Evolutionary conservation across 1,140 invertebrate species (phyloP), one percentile per base, ranked within the genome.

Genomic region (Aphidius ervi): DNA sequence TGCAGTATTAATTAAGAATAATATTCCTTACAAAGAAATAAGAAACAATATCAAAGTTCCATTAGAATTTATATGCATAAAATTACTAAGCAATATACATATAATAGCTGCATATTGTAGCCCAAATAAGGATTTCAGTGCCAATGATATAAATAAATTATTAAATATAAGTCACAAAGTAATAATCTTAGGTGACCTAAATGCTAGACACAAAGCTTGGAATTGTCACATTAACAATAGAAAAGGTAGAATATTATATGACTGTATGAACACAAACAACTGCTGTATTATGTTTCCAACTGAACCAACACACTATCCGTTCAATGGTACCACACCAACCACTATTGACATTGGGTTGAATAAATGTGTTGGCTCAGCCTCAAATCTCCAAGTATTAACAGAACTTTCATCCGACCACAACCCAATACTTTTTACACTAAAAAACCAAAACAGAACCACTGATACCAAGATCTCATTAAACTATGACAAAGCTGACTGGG

Each of bases 171-270:
- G 58, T 8, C 31, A 67, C 16, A 72, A 69, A 64, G 59, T 68
- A 9, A 9, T 74, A 31, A 37, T 71, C 1, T 56, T 72, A 6
- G 68, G 70, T 0, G 69, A 74, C 56, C 50, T 74, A 5, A 74
- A 74, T 41, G 67, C 68, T 4, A 63, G 64, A 56, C 63, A 70
- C 41, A 8, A 5, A 8, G 55, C 41, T 1, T 71, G 69, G 67
- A 68, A 67, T n/a, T 65, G 64, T 56, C 52, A 66, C 48, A 53
- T 6, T n/a, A 67, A 66, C 50, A 73, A 73, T 42, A 20, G 5
- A 16, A 71, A 60, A 58, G 67, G 67, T 4, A 47, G 9, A 46
- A 50, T 56, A 0, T 8, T 71, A 10, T 63, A 55, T 46, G 67
- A 67, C 4, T 69, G 64, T 43, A 20, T 49, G 6, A 8, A 55